Evolutionary conservation across 2,888 invertebrate genomes (phyloP).

Genomic region (Philereme transversata): DNA sequence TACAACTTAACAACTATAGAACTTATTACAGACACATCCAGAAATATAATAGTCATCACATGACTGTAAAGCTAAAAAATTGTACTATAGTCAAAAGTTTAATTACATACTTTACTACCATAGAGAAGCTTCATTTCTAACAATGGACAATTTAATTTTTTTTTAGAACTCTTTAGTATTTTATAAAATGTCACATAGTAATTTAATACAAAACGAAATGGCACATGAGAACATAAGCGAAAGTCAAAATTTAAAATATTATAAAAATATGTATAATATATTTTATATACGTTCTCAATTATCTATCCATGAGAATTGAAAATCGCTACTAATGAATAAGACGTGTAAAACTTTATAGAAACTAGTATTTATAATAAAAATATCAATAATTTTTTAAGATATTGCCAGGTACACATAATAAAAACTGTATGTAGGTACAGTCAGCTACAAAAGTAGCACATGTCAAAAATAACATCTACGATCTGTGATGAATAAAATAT

Average conservation of each 20-base stretch:
- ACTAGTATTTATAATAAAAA: neutral
- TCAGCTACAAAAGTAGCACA: neutral
- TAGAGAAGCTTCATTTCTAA: conserved; percentile 51
- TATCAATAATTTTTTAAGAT: neutral
- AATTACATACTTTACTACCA: conserved; percentile 34
- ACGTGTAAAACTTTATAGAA: neutral
- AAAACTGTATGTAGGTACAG: conserved; percentile 1
- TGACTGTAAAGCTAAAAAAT: conserved; percentile 71
- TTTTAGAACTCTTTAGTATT: neutral
- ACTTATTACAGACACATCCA: conserved; percentile 37
- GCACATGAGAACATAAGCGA: conserved; percentile 55
- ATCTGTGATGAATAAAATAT: neutral
- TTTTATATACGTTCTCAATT: neutral
- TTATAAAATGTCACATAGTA: conserved; percentile 31
- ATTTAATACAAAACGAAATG: conserved; percentile 59
- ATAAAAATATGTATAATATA: conserved; percentile 5
- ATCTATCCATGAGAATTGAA: neutral
- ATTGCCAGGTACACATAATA: neutral
- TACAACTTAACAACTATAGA: conserved; percentile 53
- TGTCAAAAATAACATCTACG: neutral
- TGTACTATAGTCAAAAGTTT: conserved; percentile 71
- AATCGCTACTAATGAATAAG: neutral
- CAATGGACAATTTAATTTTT: conserved; percentile 52
- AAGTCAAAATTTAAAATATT: neutral
- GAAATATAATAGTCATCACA: conserved; percentile 47